Base-by-base conservation (phyloP, 2,888 invertebrate genomes). In the Encarsia formosa region DNA sequence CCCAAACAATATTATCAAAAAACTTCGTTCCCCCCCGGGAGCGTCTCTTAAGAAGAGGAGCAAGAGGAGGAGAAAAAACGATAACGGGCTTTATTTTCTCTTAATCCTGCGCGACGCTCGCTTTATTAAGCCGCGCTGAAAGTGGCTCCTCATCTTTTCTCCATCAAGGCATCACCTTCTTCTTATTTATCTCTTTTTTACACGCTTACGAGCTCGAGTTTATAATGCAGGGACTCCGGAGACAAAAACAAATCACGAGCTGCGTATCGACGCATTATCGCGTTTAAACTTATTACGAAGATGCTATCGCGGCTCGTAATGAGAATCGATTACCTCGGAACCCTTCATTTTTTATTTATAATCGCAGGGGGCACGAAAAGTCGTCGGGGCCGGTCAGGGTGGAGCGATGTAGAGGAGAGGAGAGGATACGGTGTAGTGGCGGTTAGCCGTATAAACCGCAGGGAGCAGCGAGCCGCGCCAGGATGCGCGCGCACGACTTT, bases 371-470 rank as follows among this genome's bases (percentile, higher is more conserved):
- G n/a, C n/a, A n/a, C n/a, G n/a, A n/a, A n/a, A n/a, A n/a, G n/a
- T n/a, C n/a, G n/a, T n/a, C n/a, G n/a, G n/a, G n/a, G n/a, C n/a
- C 51, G 42, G 29, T 29, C 9, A 34, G 19, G 15, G 19, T 6
- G 13, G 26, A 5, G 18, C 8, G 16, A 22, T 5, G n/a, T 8
- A 29, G 31, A 37, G 23, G 23, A 39, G 29, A 29, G 26, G 15
- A 35, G 24, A 44, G 37, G 19, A 18, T 11, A n/a, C 22, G 13
- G 16, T 19, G 32, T 29, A 8, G 29, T 18, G 37, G 29, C 62
- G 73, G 73, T 70, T 73, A 68, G 62, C 73, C 71, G 64, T 70
- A 64, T 57, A 60, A 62, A 72, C 73, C 72, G 60, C 72, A 65
- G 15, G 24, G 4, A 26, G 18, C 18, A 19, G 19, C 8, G 5